Evolutionary conservation across 2,113 vertebrate species (phyloP), one percentile per base, ranked within the genome.

Genomic region (Lamprologus ornatipinnis): DNA sequence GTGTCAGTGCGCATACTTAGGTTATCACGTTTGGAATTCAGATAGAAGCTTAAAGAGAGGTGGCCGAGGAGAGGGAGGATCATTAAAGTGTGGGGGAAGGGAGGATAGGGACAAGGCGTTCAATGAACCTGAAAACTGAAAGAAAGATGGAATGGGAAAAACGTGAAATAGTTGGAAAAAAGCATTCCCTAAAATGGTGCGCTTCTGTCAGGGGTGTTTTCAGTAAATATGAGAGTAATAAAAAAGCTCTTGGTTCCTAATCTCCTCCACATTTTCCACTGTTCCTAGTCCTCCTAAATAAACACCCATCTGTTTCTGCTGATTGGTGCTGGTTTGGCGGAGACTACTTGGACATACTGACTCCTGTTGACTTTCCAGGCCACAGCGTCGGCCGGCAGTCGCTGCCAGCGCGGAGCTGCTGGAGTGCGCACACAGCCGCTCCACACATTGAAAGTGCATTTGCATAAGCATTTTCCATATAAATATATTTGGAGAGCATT

Each of bases 241-340:
- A 83, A 80, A 80, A 26, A 37, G 31, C 85, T 87, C 57, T 79
- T 5, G 14, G 28, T 81, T 73, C 60, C 33, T 83, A 28, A 88
- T 86, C 94, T 92, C 51, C 83, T 92, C 68, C 75, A 26, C 82
- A 82, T 73, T 93, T 92, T 93, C 90, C 80, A 79, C 89, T 81
- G 87, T 94, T 85, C 82, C 80, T 8, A 15, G 51, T 91, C 79
- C 88, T 83, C 83, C 87, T 89, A 86, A 93, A 95, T 90, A 96
- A 94, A 89, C 91, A 87, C n/a, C 90, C 92, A 91, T 95, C 93
- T 96, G 94, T 95, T 93, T 94, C 80, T 93, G 91, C 88, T 90
- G 95, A 95, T 94, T 89, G 90, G 84, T 84, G 91, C 89, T 91
- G 91, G 90, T 92, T 93, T 93, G 93, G 93, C 91, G 4, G 80